Conservation (phyloP, 2,888 invertebrate genomes). For the Euproctis similis region DNA sequence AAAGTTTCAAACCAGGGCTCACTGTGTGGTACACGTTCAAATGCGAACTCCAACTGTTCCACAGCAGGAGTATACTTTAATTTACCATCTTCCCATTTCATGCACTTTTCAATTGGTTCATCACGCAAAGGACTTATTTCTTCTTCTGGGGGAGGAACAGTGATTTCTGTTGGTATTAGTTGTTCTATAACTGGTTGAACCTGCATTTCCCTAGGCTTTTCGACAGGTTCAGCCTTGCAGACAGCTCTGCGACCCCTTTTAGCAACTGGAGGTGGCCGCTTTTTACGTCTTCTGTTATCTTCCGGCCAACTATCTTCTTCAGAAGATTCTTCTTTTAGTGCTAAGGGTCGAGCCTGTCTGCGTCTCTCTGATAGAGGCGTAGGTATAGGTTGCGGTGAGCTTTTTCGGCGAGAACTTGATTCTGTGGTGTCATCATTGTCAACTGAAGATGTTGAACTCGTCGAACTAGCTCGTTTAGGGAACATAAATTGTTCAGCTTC, state of each 20-base stretch:
- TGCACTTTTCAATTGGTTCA: conserved; percentile 48
- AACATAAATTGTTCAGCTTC: conserved; percentile 93
- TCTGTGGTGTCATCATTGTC: conserved; percentile 24
- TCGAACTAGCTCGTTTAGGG: conserved; percentile 79
- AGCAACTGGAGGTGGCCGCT: conserved; percentile 31
- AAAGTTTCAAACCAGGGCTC: conserved; percentile 89
- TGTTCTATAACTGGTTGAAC: conserved; percentile 17
- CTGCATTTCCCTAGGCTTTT: conserved; percentile 19
- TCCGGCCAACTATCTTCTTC: conserved; percentile 66
- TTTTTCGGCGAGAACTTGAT: conserved; percentile 55
- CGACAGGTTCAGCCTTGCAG: conserved; percentile 12
- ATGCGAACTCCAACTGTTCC: conserved; percentile 81
- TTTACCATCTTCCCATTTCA: conserved; percentile 67
- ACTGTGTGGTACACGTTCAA: conserved; percentile 82
- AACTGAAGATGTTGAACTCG: conserved; percentile 72
- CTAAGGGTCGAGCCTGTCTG: conserved; percentile 53
- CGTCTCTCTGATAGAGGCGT: conserved; percentile 50
- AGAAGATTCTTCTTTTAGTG: conserved; percentile 64
- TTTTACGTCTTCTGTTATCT: conserved; percentile 43
- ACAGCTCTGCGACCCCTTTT: conserved; percentile 33
- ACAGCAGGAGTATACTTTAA: conserved; percentile 69
- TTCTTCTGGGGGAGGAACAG: conserved; percentile 17
- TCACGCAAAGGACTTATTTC: conserved; percentile 42
- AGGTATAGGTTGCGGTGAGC: conserved; percentile 34
- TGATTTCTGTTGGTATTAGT: conserved; percentile 16